Conservation (phyloP, 2,888 invertebrate genomes). For the Heliconius hortense region DNA sequence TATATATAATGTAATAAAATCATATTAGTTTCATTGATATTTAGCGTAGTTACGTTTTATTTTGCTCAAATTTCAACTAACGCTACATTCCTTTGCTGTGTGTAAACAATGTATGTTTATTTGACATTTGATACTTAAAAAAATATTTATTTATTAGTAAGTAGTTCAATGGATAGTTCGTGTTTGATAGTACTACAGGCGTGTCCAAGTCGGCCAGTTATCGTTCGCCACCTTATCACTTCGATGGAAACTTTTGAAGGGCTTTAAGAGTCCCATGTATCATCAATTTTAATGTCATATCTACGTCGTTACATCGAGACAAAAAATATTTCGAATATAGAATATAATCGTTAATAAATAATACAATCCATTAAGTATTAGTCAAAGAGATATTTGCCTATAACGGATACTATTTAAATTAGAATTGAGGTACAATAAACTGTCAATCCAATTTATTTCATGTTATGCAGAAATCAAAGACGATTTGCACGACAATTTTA, state of each 20-base stretch:
- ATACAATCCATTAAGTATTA: background rate
- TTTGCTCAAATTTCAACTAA: background rate
- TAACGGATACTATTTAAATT: background rate
- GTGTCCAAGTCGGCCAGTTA: slow-evolving; percentile 29
- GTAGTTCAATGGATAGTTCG: slow-evolving; percentile 12
- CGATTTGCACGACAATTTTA: slow-evolving; percentile 30
- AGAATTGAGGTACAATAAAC: background rate
- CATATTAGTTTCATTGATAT: background rate
- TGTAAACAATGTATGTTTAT: slow-evolving; percentile 9
- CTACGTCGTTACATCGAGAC: background rate
- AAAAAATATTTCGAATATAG: background rate
- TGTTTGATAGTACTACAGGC: background rate
- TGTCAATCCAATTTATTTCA: background rate
- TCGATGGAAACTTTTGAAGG: slow-evolving; percentile 68
- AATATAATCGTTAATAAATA: background rate
- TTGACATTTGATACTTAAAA: slow-evolving; percentile 14
- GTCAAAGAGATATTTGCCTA: background rate
- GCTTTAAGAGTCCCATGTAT: slow-evolving; percentile 27
- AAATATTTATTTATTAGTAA: background rate
- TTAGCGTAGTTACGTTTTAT: background rate
- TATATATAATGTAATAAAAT: too few relatives aligned
- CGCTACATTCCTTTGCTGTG: background rate
- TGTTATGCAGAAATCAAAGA: slow-evolving; percentile 15
- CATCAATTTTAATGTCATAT: slow-evolving; percentile 11
- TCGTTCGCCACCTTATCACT: slow-evolving; percentile 55